A percentile compares a stretch with the other conserved stretches of the same genome.
Evolutionary conservation across 2,888 invertebrate species (phyloP).

Genomic region (Drosophila melanocephala): DNA sequence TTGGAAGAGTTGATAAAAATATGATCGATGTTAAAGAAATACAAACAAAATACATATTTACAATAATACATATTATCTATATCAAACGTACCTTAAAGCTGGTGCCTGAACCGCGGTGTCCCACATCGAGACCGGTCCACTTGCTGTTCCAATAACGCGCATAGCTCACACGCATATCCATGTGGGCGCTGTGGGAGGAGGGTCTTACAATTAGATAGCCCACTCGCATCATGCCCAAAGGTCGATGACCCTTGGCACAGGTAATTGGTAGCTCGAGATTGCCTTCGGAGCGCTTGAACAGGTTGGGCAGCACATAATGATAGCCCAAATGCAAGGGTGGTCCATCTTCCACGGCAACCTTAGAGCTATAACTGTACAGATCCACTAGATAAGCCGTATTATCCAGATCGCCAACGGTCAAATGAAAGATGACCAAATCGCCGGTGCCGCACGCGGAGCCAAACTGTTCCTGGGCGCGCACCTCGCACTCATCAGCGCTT

Average conservation of each 20-base stretch:
- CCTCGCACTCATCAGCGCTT: slow-evolving; percentile 89
- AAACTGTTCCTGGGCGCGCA: slow-evolving; percentile 92
- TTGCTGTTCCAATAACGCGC: slow-evolving; percentile 94
- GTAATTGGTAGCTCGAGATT: slow-evolving; percentile 93
- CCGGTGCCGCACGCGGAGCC: slow-evolving; percentile 91
- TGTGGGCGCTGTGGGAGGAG: slow-evolving; percentile 85
- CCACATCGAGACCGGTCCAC: slow-evolving; percentile 96
- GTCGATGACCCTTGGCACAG: slow-evolving; percentile 93
- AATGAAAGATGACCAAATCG: slow-evolving; percentile 92
- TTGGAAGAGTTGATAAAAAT: slow-evolving; percentile 26
- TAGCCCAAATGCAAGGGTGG: slow-evolving; percentile 95
- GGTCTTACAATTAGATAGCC: slow-evolving; percentile 87
- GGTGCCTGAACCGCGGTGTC: slow-evolving; percentile 97
- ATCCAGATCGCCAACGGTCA: slow-evolving; percentile 90
- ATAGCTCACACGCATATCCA: slow-evolving; percentile 92
- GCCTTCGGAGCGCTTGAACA: slow-evolving; percentile 92
- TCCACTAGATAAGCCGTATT: slow-evolving; percentile 94
- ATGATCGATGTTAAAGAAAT: slow-evolving; percentile 2
- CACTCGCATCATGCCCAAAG: slow-evolving; percentile 91
- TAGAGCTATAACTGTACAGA: slow-evolving; percentile 91
- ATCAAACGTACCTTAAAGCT: slow-evolving; percentile 89
- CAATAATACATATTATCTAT: background rate
- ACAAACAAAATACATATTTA: background rate
- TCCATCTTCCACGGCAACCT: slow-evolving; percentile 87
- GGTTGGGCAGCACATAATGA: slow-evolving; percentile 94